These are phyloP conservation scores for Sebastes variabilis DNA, from an alignment of 2,797 vertebrate genomes.

Conservation along the genomic window DNA sequence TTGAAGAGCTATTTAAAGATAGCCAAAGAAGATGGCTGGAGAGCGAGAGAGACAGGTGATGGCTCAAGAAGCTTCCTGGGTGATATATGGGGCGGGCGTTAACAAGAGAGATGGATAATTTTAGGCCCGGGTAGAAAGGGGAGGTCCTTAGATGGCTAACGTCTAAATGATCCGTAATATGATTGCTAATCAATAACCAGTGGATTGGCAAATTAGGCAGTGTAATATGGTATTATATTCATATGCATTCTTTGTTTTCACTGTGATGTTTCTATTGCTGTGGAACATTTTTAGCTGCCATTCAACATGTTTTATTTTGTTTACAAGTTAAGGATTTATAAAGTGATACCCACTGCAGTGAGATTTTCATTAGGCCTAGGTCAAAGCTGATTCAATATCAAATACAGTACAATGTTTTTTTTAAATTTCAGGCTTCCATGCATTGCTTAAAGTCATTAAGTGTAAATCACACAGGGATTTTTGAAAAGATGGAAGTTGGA, in stretches of 20 bases:
- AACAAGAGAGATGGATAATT: constrained; percentile 72
- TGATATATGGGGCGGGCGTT: constrained; percentile 76
- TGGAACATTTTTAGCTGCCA: neutral
- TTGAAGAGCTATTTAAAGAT: constrained; percentile 82
- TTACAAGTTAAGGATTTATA: neutral
- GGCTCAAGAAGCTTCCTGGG: constrained; percentile 80
- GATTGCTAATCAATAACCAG: constrained; percentile 65
- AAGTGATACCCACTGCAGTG: neutral
- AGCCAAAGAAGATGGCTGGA: constrained; percentile 72
- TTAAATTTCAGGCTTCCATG: neutral
- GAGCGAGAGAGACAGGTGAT: constrained; percentile 83
- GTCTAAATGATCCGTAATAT: constrained; percentile 41
- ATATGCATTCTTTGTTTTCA: constrained; percentile 13
- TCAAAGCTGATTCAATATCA: neutral
- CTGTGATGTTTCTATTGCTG: neutral
- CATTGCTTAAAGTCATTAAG: neutral
- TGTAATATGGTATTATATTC: neutral
- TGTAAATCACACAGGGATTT: neutral
- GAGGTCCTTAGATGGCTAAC: constrained; percentile 55
- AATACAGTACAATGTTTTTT: neutral
- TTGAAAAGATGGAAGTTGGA: neutral
- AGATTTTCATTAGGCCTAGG: neutral
- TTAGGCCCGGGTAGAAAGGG: constrained; percentile 63
- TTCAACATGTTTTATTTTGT: neutral
- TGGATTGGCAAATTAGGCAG: constrained; percentile 4